A percentile compares a stretch with the other conserved stretches of the same genome.
Conservation (phyloP, 2,797 vertebrate genomes). For the Sebastes matsubarae region DNA sequence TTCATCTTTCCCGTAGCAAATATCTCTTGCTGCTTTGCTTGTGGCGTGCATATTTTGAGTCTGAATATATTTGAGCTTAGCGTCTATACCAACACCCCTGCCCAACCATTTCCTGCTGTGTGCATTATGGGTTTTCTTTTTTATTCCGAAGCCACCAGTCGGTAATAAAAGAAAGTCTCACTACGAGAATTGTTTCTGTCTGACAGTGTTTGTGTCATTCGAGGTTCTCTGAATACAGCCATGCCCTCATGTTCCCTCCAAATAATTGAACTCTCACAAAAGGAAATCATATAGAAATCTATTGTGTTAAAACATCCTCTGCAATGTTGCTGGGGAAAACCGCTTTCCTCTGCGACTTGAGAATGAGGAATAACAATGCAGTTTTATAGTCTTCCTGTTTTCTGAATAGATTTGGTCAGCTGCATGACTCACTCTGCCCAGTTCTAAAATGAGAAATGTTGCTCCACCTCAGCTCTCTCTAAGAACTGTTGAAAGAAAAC, state of each 20-base stretch:
- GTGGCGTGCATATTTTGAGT: constrained; percentile 58
- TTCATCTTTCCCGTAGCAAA: constrained; percentile 67
- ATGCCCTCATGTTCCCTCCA: constrained; percentile 33
- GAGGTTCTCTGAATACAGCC: constrained; percentile 10
- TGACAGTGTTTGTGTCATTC: constrained; percentile 29
- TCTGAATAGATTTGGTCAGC: constrained; percentile 41
- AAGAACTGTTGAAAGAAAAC: constrained; percentile 26
- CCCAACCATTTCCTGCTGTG: constrained; percentile 40
- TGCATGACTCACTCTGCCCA: constrained; percentile 45
- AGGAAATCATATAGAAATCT: constrained; percentile 54
- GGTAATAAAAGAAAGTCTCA: constrained; percentile 18
- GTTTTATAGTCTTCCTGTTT: constrained; percentile 74
- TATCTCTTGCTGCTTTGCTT: constrained; percentile 60
- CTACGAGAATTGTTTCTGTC: constrained; percentile 14
- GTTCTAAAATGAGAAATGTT: constrained; percentile 25
- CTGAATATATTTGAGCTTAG: constrained; percentile 47
- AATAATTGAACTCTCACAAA: constrained; percentile 52
- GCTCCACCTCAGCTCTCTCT: constrained; percentile 14
- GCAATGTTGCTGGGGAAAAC: constrained; percentile 46
- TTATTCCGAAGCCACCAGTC: constrained; percentile 35
- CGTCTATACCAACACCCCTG: constrained; percentile 21
- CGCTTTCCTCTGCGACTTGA: constrained; percentile 55
- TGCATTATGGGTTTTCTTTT: constrained; percentile 31
- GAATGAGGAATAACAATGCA: constrained; percentile 57
- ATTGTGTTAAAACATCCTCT: constrained; percentile 66